Conservation (phyloP, 2,888 invertebrate species). For the Orthosia gothica region DNA sequence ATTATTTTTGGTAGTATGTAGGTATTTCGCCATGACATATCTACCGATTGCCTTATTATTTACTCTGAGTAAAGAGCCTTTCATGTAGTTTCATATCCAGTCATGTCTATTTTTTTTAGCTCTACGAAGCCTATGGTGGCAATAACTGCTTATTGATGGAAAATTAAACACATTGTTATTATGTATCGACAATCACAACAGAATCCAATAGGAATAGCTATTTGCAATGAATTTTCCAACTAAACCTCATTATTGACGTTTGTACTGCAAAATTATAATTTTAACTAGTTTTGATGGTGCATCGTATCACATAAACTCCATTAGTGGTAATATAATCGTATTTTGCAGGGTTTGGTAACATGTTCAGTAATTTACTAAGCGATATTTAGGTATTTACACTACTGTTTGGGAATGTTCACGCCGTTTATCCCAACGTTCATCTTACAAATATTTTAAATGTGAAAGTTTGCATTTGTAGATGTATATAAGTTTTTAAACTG, state of each 20-base stretch:
- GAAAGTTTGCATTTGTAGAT: too few species aligned
- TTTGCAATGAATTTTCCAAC: constrained; percentile 71
- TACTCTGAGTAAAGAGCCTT: too few species aligned
- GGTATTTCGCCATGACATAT: too few species aligned
- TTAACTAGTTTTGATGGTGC: constrained; percentile 54
- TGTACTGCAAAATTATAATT: constrained; percentile 67
- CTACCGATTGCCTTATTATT: too few species aligned
- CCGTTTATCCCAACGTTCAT: too few species aligned
- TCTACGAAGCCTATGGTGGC: background rate
- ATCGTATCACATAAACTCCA: constrained; percentile 26
- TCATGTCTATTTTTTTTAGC: background rate
- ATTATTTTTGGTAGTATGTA: too few species aligned
- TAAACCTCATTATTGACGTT: constrained; percentile 63
- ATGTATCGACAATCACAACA: constrained; percentile 60
- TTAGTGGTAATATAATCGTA: constrained; percentile 13
- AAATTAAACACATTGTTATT: constrained; percentile 62
- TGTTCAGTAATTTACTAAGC: background rate
- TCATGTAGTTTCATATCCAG: too few species aligned
- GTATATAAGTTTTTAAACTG: too few species aligned
- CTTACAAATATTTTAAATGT: too few species aligned
- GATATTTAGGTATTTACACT: background rate
- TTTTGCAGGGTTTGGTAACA: background rate
- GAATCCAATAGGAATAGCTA: constrained; percentile 63
- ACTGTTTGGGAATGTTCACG: background rate
- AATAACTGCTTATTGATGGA: constrained; percentile 33